Percentiles rank a stretch among this genome's conserved stretches.
Conservation (phyloP, 2,797 vertebrate species). For the Steatocranus sp. region DNA sequence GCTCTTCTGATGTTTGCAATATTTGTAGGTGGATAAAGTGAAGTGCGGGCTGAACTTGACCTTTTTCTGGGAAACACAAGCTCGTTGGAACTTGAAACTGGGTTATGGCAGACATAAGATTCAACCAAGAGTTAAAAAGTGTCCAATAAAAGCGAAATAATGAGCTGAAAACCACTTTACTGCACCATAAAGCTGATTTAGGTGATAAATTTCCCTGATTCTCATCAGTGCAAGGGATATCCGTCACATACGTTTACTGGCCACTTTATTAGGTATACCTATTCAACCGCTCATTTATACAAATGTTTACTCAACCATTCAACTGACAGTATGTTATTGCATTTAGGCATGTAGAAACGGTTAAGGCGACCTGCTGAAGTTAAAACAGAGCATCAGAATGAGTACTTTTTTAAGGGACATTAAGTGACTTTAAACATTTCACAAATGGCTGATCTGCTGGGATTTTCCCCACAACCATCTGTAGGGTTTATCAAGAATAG, state of each 20-base stretch:
- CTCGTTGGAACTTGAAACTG: not conserved
- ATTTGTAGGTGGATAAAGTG: not conserved
- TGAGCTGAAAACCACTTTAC: not conserved
- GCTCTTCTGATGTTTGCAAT: not conserved
- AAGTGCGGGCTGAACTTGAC: rapidly evolving
- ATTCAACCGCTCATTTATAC: not conserved
- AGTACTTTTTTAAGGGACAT: not conserved
- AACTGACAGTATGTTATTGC: not conserved
- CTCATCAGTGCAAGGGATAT: not conserved
- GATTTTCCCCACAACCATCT: not conserved
- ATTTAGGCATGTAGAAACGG: not conserved
- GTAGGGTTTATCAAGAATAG: not conserved
- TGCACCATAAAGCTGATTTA: not conserved
- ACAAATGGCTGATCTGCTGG: not conserved
- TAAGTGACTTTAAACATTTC: not conserved
- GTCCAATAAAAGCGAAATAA: not conserved
- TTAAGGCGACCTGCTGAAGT: not conserved
- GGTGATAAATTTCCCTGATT: not conserved
- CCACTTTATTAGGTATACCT: not conserved
- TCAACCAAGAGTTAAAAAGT: not conserved
- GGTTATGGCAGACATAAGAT: not conserved
- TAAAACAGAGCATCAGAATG: not conserved
- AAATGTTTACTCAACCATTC: not conserved
- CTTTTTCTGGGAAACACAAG: not conserved
- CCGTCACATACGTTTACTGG: not conserved